phyloP scores from a whole-genome alignment of 2,113 vertebrate species.

The Mesitornis unicolor region DNA sequence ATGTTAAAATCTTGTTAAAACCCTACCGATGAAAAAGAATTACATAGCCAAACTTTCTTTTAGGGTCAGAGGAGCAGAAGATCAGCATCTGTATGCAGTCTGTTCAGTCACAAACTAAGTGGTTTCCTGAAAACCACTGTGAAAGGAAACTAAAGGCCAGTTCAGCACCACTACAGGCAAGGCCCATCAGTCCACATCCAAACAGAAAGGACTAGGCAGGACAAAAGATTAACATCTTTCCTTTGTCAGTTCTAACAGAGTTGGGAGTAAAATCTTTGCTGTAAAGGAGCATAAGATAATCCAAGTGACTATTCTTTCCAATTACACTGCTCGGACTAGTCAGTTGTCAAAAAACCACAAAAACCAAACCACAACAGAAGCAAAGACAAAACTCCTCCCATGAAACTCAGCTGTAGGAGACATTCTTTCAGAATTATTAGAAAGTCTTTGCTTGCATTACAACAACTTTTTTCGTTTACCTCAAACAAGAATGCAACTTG shows the following conservation, averaged over 20 bases:
- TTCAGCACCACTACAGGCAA: neutral
- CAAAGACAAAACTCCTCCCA: neutral
- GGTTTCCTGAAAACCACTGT: neutral
- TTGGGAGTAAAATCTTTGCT: neutral
- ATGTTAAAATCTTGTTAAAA: neutral
- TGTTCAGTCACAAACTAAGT: neutral
- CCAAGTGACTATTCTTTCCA: neutral
- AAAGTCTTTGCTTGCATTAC: neutral
- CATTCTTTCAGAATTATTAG: neutral
- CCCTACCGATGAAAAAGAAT: neutral
- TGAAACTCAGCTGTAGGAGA: neutral
- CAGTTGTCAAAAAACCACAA: neutral
- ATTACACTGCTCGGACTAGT: neutral
- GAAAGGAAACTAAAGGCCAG: neutral
- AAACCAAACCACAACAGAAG: neutral
- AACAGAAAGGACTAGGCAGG: neutral
- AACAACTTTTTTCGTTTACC: neutral
- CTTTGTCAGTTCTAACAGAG: neutral
- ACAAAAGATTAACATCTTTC: neutral
- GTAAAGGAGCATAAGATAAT: neutral
- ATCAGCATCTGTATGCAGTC: neutral
- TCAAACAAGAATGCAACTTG: neutral
- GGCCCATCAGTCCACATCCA: neutral
- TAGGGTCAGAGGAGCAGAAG: neutral
- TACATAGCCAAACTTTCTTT: neutral